phyloP scores from a whole-genome alignment of 2,113 vertebrate species.

The Channa maculata region DNA sequence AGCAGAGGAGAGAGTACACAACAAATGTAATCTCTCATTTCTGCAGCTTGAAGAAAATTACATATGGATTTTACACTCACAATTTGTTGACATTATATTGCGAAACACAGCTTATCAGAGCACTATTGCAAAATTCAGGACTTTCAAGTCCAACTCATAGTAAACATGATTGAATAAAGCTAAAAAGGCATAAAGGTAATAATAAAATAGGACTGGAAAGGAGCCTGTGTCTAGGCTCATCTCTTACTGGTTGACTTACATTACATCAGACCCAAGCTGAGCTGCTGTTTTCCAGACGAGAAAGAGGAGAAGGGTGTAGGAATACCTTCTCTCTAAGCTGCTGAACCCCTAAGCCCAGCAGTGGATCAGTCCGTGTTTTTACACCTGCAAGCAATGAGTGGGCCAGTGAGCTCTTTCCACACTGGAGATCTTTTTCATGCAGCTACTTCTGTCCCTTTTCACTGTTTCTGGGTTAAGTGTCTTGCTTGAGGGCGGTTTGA shows the following conservation, averaged over 20 bases:
- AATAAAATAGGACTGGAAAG: not conserved
- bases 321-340: slow-evolving; percentile 34
- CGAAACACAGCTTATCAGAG: not conserved
- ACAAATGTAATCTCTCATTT: not conserved
- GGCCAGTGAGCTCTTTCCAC: slow-evolving; percentile 12
- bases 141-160: not conserved
- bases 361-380: slow-evolving; percentile 70
- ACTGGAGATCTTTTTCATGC: slow-evolving; percentile 8
- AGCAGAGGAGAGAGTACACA: not conserved
- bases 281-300: slow-evolving; percentile 36
- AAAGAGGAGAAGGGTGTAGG: slow-evolving; percentile 1
- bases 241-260: slow-evolving; percentile 11
- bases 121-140: not conserved
- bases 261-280: slow-evolving; percentile 25
- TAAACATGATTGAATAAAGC: slow-evolving; percentile 20
- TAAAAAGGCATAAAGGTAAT: slow-evolving; percentile 3
- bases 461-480: not conserved
- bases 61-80: not conserved
- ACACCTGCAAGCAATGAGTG: slow-evolving; percentile 78
- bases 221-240: not conserved
- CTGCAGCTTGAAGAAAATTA: not conserved
- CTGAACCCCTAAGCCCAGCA: slow-evolving; percentile 20
- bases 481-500: slow-evolving; percentile 1
- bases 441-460: not conserved
- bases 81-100: not conserved